Evolutionary conservation across 1,140 invertebrate species (phyloP).

Genomic region (Chionoecetes opilio): DNA sequence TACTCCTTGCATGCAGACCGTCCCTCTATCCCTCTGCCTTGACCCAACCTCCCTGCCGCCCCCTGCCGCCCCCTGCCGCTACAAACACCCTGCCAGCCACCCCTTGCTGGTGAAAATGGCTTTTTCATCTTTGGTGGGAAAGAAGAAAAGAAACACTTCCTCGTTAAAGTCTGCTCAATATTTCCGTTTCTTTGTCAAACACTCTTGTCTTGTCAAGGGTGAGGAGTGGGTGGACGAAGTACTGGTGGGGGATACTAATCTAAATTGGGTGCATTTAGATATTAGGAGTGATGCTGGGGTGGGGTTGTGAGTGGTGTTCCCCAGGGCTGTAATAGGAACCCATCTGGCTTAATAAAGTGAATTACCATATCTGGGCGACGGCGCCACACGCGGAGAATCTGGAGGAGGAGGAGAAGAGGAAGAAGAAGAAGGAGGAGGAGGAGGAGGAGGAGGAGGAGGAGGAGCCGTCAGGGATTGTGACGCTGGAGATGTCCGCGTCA

Average conservation of each 20-base stretch:
- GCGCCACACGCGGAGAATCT: background rate
- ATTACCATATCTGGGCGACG: background rate
- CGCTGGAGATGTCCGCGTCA: constrained; percentile 23
- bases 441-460: constrained; percentile 15
- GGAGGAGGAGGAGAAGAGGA: background rate
- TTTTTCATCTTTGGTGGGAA: background rate
- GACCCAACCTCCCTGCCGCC: background rate
- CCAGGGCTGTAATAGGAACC: background rate
- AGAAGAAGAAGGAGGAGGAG: background rate
- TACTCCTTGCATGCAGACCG: background rate
- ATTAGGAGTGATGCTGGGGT: too few relatives aligned
- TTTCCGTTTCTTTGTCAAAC: background rate
- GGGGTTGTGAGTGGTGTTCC: background rate
- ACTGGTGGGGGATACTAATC: too few relatives aligned
- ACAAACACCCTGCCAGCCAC: background rate
- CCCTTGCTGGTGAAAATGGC: background rate
- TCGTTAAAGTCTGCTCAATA: constrained; percentile 19
- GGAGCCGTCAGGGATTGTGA: background rate
- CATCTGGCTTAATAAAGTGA: background rate
- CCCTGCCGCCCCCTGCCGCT: background rate
- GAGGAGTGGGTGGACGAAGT: background rate
- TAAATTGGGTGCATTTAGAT: too few relatives aligned
- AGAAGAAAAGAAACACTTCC: background rate
- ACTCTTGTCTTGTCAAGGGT: background rate
- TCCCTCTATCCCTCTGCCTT: background rate